Percentiles rank a stretch among this genome's conserved stretches.
These are phyloP conservation scores for Melanophora roralis DNA, from an alignment of 2,888 invertebrate species.

Conservation along the genomic window DNA sequence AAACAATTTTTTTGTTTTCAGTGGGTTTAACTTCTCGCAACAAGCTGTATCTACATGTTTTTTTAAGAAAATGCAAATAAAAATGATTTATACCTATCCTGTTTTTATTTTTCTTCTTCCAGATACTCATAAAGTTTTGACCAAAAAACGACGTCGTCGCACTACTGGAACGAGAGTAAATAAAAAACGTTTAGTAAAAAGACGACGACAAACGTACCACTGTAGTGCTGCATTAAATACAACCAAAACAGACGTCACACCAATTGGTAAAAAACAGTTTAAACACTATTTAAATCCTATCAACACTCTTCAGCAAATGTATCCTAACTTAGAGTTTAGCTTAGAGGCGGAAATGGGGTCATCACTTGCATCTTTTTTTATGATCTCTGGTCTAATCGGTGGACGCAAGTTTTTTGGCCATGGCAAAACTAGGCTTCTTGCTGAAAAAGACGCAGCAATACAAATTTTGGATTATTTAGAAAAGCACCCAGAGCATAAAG, in stretches of 20 bases:
- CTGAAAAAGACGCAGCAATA: slow-evolving; percentile 10
- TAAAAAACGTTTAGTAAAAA: not conserved
- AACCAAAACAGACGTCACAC: too few relatives aligned
- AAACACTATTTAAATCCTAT: not conserved
- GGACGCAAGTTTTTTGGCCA: slow-evolving; percentile 40
- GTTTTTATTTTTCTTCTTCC: too few relatives aligned
- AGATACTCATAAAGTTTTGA: too few relatives aligned
- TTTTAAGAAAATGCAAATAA: too few relatives aligned
- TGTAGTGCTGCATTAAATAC: not conserved
- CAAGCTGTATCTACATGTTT: too few relatives aligned
- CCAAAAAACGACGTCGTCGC: not conserved
- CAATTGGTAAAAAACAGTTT: not conserved
- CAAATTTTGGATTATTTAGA: slow-evolving; percentile 15
- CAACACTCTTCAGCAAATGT: not conserved
- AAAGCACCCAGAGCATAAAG: not conserved
- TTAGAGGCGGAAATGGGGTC: slow-evolving; percentile 32
- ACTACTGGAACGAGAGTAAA: not conserved
- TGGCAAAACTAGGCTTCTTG: slow-evolving; percentile 29
- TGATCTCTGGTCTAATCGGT: slow-evolving; percentile 22
- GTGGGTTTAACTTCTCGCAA: too few relatives aligned
- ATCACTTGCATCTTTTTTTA: not conserved
- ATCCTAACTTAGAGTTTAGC: slow-evolving; percentile 21
- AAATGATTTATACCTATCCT: too few relatives aligned
- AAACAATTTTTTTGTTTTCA: too few relatives aligned
- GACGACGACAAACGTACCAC: not conserved